phyloP scores from a whole-genome alignment of 1,140 invertebrate genomes.

The Caenorhabditis elegans region WBcel235 BX284606.5:5348001-5348500 shows the following conservation, averaged over 20 bases:
- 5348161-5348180: background rate
- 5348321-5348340: no score
- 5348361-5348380: no score
- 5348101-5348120: background rate
- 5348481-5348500: background rate
- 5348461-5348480: background rate
- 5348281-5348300: background rate
- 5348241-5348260: background rate
- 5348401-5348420: no score
- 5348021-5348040: background rate
- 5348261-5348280: background rate
- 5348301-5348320: background rate
- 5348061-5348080: background rate
- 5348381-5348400: no score
- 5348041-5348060: background rate
- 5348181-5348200: background rate
- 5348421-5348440: background rate
- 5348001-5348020: background rate
- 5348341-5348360: no score
- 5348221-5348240: background rate
- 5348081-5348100: background rate
- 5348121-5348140: background rate
- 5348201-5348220: slow-evolving; percentile 6
- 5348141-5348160: background rate
- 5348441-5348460: background rate